Evolutionary conservation across 2,888 invertebrate genomes (phyloP).

Genomic region (Abrostola tripartita): DNA sequence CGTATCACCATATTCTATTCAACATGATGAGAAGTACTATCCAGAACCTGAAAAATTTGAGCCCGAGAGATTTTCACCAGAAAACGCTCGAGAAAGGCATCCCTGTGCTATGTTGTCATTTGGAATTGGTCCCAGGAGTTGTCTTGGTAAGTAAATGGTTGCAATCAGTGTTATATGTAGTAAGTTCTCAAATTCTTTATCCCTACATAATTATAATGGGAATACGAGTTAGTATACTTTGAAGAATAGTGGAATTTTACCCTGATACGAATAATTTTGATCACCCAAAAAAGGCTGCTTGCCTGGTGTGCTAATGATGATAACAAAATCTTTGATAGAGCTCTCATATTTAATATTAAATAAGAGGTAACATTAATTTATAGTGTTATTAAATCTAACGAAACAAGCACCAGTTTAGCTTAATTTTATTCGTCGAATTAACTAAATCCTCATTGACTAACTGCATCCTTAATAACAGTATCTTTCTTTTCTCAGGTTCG

Average conservation of each 20-base stretch:
- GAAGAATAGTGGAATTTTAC: too few species aligned
- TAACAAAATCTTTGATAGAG: too few species aligned
- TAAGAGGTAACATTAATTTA: too few species aligned
- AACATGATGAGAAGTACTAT: constrained; percentile 79
- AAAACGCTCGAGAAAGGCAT: constrained; percentile 67
- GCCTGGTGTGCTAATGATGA: too few species aligned
- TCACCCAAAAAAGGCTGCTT: too few species aligned
- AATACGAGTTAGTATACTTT: too few species aligned
- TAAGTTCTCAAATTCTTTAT: neutral
- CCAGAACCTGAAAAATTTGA: constrained; percentile 81
- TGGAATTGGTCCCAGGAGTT: constrained; percentile 79
- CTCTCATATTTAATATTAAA: too few species aligned
- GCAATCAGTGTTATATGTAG: neutral
- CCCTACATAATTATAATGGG: too few species aligned
- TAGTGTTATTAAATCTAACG: too few species aligned
- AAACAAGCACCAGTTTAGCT: too few species aligned
- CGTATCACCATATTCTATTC: constrained; percentile 76
- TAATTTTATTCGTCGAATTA: too few species aligned
- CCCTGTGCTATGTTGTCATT: constrained; percentile 78
- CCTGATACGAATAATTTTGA: too few species aligned
- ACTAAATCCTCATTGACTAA: neutral
- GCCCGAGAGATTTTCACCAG: constrained; percentile 81
- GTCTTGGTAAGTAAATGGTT: constrained; percentile 72
- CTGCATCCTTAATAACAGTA: neutral
- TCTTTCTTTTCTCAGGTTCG: constrained; percentile 59